phyloP scores from a whole-genome alignment of 2,113 vertebrate genomes.

The Enhydra lutris region DNA sequence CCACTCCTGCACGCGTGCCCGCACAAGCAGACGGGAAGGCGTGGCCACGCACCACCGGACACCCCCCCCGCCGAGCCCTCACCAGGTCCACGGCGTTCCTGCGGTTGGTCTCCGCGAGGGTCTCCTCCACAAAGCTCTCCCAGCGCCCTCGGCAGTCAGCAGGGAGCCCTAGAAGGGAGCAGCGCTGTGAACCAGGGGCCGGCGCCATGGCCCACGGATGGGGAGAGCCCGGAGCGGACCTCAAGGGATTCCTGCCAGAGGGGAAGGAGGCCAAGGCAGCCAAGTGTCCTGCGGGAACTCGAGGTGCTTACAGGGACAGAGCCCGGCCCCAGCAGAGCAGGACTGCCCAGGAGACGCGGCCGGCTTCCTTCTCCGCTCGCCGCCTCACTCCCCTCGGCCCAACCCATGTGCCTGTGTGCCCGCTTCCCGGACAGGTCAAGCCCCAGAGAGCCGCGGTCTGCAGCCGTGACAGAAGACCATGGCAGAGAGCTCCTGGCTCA shows the following conservation, averaged over 20 bases:
- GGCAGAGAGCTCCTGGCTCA: not conserved
- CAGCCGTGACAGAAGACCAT: not conserved
- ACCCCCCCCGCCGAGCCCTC: conserved; percentile 76
- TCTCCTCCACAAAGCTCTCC: conserved; percentile 97
- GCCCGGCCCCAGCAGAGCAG: not conserved
- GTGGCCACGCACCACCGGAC: not conserved
- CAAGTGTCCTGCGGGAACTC: not conserved
- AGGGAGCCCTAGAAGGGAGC: conserved; percentile 86
- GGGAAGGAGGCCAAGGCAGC: not conserved
- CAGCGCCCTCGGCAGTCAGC: conserved; percentile 95
- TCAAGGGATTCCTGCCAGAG: not conserved
- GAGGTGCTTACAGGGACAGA: not conserved
- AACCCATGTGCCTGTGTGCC: accelerated
- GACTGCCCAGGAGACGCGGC: too few relatives aligned
- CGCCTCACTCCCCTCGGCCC: not conserved
- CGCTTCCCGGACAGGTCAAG: accelerated
- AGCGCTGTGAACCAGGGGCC: not conserved
- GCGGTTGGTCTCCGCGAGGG: conserved; percentile 93
- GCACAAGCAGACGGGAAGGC: not conserved
- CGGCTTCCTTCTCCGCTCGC: accelerated
- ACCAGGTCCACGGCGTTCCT: conserved; percentile 96
- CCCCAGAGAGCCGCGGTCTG: not conserved
- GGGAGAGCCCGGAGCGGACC: not conserved
- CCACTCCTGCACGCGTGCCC: accelerated
- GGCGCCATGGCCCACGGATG: not conserved